These are phyloP conservation scores for Malurus alboscapulatus DNA, from an alignment of 2,113 vertebrate species.

Conservation along the genomic window DNA sequence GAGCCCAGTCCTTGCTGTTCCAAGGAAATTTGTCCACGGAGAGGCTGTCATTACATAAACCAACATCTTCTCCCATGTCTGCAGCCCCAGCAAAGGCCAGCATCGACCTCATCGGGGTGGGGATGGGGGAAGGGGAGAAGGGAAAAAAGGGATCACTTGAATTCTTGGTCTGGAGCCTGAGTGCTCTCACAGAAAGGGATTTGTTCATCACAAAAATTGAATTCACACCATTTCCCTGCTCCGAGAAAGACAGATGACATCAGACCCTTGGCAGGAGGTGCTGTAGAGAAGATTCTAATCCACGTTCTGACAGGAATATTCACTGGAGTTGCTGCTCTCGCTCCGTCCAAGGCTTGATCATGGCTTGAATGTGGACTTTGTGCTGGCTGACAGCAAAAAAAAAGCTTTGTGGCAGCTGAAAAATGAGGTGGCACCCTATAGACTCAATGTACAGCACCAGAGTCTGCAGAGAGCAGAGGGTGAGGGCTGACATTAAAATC, in stretches of 20 bases:
- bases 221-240: conserved; percentile 8
- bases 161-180: conserved; percentile 27
- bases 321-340: conserved; percentile 62
- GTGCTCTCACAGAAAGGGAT: conserved; percentile 6
- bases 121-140: not conserved
- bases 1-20: not conserved
- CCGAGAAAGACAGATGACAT: not conserved
- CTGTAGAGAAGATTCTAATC: conserved; percentile 54
- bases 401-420: conserved; percentile 66
- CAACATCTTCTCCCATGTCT: not conserved
- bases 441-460: conserved; percentile 47
- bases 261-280: conserved; percentile 45
- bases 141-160: not conserved
- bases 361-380: not conserved
- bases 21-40: not conserved
- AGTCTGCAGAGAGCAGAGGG: not conserved
- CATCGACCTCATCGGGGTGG: conserved; percentile 17
- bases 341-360: conserved; percentile 38
- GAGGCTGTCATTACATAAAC: not conserved
- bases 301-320: conserved; percentile 58
- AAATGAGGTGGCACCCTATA: conserved; percentile 68
- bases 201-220: conserved; percentile 34
- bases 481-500: conserved; percentile 31
- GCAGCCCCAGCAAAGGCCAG: not conserved
- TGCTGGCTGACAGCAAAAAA: conserved; percentile 42